Base-by-base conservation (phyloP, 1,140 invertebrate species). In the Dryas iulia region DNA sequence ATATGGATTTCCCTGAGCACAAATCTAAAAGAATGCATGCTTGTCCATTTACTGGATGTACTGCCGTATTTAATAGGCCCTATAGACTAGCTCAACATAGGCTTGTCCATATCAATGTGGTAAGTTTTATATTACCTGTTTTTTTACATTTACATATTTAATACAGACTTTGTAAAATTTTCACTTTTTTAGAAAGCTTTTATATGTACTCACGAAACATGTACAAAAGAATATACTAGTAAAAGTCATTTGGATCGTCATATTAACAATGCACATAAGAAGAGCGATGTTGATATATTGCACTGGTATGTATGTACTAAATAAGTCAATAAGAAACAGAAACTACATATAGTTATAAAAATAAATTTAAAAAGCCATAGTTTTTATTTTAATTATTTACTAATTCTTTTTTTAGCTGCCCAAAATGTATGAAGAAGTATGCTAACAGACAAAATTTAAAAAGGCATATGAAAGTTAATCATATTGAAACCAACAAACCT, bases 171-270 rank as follows among this genome's bases (percentile, higher is more conserved):
- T 25, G 11, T 25, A 6, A 39, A 25, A 30, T 57, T 54, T 58
- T 65, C n/a, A 26, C n/a, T 59, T 61, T 86, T 89, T 68, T 75
- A 93, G 91, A 90, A 84, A 77, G 84, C 86, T 21, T 92, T 88
- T 79, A 28, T 63, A 35, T 93, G 92, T 72, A 65, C 78, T 63
- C 78, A 81, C 70, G 67, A 68, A 59, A 82, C 85, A 33, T 93
- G 93, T 80, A 62, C 35, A n/a, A 93, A 92, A 77, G 71, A 87
- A 59, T 93, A 93, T 62, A 89, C 92, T 25, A 92, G 82, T 68
- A 90, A 87, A 67, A 91, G 87, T 69, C 93, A 93, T 76, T 84
- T 93, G 54, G 80, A 83, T 62, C 80, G 93, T 10, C 93, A 93
- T 66, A 82, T 90, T 66, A 86, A 83, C 56, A 85, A 56, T 60